Evolutionary conservation across 2,888 invertebrate genomes (phyloP).

Genomic region (Spisula subtruncata): DNA sequence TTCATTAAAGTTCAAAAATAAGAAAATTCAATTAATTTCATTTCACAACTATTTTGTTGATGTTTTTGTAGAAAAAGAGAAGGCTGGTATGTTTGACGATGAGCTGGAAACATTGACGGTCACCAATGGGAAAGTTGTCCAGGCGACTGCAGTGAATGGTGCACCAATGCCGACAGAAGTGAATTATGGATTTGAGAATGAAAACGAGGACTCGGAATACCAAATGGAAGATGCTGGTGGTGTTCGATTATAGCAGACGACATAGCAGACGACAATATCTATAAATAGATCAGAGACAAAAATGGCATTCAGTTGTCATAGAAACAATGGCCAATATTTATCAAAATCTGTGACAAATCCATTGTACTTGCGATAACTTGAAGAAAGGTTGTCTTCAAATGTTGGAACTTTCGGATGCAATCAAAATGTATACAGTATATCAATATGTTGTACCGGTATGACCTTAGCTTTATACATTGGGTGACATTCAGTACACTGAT

Average conservation of each 20-base stretch:
- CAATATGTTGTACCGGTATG: background rate
- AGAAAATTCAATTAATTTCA: too few species aligned
- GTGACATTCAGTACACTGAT: background rate
- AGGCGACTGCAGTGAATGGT: constrained; percentile 47
- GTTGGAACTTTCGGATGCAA: background rate
- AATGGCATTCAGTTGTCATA: background rate
- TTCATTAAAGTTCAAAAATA: too few species aligned
- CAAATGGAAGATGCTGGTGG: background rate
- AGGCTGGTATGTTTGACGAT: constrained; percentile 52
- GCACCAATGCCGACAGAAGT: constrained; percentile 32
- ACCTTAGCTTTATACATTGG: background rate
- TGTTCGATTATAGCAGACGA: background rate
- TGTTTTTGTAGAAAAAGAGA: constrained; percentile 52
- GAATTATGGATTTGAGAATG: constrained; percentile 34
- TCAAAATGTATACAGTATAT: background rate
- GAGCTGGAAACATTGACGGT: constrained; percentile 55
- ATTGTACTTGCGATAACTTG: background rate
- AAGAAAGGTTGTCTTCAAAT: background rate
- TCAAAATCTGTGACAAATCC: background rate
- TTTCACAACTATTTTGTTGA: too few species aligned
- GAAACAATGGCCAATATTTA: background rate
- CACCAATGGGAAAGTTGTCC: constrained; percentile 43
- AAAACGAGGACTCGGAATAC: background rate
- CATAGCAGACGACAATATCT: background rate
- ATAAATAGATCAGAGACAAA: background rate